These are phyloP conservation scores for Orestias chungarensis DNA, from an alignment of 2,797 vertebrate genomes.

Conservation along the genomic window DNA sequence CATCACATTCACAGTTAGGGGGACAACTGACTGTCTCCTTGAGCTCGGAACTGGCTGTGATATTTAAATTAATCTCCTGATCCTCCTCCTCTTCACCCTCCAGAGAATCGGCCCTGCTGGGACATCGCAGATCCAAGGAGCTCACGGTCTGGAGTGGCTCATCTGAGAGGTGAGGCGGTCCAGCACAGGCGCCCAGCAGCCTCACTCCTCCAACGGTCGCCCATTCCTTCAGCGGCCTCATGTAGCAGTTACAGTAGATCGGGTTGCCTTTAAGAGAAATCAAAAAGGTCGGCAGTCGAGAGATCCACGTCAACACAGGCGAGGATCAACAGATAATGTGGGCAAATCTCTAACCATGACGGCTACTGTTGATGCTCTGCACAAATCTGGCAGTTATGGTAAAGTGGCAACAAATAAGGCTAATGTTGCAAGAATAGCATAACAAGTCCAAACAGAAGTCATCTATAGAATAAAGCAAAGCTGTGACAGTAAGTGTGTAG, in stretches of 20 bases:
- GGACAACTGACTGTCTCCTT: slow-evolving; percentile 78
- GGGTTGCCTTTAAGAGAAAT: slow-evolving; percentile 80
- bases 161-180: slow-evolving; percentile 80
- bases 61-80: slow-evolving; percentile 15
- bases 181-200: slow-evolving; percentile 79
- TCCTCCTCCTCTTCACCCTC: slow-evolving; percentile 56
- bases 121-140: slow-evolving; percentile 81
- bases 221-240: slow-evolving; percentile 84
- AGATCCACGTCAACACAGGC: no score
- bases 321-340: no score
- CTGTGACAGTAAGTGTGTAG: no score
- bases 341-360: no score
- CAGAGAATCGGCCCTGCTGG: slow-evolving; percentile 25
- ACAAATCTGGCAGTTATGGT: no score
- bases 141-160: slow-evolving; percentile 82
- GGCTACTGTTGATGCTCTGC: no score
- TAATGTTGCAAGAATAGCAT: not conserved
- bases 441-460: no score
- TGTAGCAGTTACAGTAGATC: slow-evolving; percentile 86
- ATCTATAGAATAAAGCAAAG: no score
- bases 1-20: slow-evolving; percentile 80
- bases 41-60: not conserved
- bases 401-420: no score
- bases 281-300: no score
- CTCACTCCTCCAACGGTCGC: slow-evolving; percentile 63